Conservation (phyloP, 92 coral and sea anemone species). For the Phenganax stokvisi region DNA sequence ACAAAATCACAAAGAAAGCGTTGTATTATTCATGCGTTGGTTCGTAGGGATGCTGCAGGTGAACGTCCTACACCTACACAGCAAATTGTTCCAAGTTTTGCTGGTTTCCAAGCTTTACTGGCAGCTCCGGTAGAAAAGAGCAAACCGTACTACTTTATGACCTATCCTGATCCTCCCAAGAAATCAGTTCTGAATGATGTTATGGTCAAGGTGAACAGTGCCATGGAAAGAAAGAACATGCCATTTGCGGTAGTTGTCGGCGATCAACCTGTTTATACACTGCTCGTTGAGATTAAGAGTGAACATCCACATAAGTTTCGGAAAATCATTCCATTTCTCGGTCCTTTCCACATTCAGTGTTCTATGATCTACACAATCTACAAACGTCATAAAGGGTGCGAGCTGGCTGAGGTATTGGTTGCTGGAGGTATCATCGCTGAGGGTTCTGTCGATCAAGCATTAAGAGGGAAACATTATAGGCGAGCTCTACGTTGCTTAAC, state of each 20-base stretch:
- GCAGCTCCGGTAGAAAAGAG: conserved; percentile 22
- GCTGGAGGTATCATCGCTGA: conserved; percentile 33
- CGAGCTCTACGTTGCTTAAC: conserved; percentile 26
- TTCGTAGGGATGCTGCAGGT: background rate
- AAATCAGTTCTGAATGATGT: conserved; percentile 24
- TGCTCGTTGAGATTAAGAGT: conserved; percentile 27
- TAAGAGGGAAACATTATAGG: conserved; percentile 21
- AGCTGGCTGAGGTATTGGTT: conserved; percentile 10
- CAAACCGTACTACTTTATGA: conserved; percentile 12
- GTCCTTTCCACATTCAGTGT: conserved; percentile 29
- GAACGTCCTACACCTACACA: background rate
- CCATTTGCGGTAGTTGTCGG: conserved; percentile 29
- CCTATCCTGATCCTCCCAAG: conserved; percentile 29
- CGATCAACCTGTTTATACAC: conserved; percentile 25
- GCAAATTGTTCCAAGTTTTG: conserved; percentile 24
- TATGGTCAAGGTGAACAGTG: background rate
- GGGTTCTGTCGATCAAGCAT: conserved; percentile 36
- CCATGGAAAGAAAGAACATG: conserved; percentile 19
- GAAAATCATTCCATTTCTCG: conserved; percentile 31
- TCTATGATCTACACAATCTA: conserved; percentile 25
- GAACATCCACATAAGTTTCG: conserved; percentile 12
- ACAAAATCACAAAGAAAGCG: conserved; percentile 21
- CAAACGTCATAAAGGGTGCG: conserved; percentile 22
- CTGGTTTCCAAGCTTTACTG: conserved; percentile 23
- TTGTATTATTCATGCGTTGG: conserved; percentile 25